Base-by-base conservation (phyloP, 2,797 vertebrate species). In the Rhadinocentrus ornatus region DNA sequence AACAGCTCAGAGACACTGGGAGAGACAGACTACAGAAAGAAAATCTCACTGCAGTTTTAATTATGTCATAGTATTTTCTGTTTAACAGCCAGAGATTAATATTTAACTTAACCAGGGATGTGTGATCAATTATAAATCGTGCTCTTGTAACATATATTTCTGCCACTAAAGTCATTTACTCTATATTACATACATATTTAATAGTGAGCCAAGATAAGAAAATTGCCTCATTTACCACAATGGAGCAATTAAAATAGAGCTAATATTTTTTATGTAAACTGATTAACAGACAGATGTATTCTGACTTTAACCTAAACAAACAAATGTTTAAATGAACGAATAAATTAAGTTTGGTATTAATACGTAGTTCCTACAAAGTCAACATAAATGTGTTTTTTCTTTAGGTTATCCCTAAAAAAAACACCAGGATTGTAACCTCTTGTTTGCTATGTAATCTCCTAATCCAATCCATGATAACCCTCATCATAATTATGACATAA, bases 71-170 rank as follows among this genome's bases (percentile, higher is more conserved):
- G 46, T 77, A 73, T 72, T 76, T 69, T 69, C 55, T 41, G 9
- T 65, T 67, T 65, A 26, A 74, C 35, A 57, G 22, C 39, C 15
- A 6, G 39, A 29, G 13, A 71, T 80, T 2, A 62, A 78, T 70
- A 69, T 83, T 75, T 78, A 34, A 80, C 74, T 48, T 15, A 44
- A 29, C 26, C n/a, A n/a, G 41, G 20, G 48, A 55, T 37, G 4
- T 53, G 12, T 41, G 22, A 77, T 84, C 18, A 75, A 86, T 85
- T 76, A 83, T 86, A 75, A 66, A 53, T 73, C 60, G 27, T 46
- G 34, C 72, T 39, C 48, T 31, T 66, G 39, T 32, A 79, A 69
- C 53, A 70, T 71, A 71, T 61, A 50, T 26, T 35, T 78, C 68
- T 63, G 56, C 58, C 69, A 44, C 57, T 26, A 12, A 16, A 74